These are phyloP conservation scores for Carassius gibelio DNA, from an alignment of 2,113 vertebrate species.

Conservation along the genomic window DNA sequence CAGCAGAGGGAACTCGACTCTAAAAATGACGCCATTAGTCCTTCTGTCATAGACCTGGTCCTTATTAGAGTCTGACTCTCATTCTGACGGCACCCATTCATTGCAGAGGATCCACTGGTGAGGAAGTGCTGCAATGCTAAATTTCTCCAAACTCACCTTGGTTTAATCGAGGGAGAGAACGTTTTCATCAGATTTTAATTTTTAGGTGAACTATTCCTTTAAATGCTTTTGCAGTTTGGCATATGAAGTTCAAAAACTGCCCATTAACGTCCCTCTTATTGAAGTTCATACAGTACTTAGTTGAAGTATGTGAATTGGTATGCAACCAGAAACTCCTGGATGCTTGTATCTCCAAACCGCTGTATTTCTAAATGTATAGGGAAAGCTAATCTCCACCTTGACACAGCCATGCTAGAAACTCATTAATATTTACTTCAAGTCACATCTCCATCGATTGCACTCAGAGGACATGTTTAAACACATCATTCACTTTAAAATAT, in stretches of 20 bases:
- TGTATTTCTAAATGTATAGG: background rate
- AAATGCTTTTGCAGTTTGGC: too few species aligned
- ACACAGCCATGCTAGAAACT: background rate
- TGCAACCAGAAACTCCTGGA: background rate
- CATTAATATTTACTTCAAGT: conserved; percentile 14
- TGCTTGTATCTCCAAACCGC: background rate
- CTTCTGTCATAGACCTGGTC: background rate
- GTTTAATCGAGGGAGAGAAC: too few species aligned
- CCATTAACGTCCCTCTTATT: background rate
- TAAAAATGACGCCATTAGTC: conserved; percentile 27
- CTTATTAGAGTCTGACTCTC: background rate
- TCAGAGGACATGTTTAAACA: conserved; percentile 15
- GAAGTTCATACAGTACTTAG: background rate
- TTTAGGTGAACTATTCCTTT: too few species aligned
- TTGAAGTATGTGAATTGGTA: background rate
- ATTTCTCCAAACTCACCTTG: too few species aligned
- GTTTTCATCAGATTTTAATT: too few species aligned
- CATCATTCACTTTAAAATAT: background rate
- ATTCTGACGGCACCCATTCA: too few species aligned
- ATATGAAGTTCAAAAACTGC: background rate
- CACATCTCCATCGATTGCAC: background rate
- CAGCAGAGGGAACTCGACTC: conserved; percentile 8
- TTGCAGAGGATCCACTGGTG: too few species aligned
- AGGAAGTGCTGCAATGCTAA: too few species aligned
- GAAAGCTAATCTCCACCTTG: background rate